A percentile compares a stretch with the other conserved stretches of the same genome.
Evolutionary conservation across 1,140 invertebrate species (phyloP).

Genomic region (Megalopta genalis): DNA sequence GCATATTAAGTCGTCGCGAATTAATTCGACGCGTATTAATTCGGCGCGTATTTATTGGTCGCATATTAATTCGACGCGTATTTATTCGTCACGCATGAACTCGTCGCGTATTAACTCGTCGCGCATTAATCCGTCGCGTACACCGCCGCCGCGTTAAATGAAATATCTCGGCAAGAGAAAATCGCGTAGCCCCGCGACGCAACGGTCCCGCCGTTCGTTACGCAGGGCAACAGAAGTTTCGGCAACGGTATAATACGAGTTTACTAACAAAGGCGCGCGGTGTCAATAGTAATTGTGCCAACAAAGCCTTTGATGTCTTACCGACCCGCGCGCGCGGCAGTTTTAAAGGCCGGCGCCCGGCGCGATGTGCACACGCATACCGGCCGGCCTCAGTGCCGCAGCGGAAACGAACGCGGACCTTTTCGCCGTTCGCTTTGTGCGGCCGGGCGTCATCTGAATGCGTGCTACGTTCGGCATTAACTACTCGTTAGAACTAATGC

Average conservation of each 20-base stretch:
- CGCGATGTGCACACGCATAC: slow-evolving; percentile 44
- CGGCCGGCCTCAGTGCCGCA: slow-evolving; percentile 48
- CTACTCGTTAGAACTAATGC: slow-evolving; percentile 57
- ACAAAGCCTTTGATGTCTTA: slow-evolving; percentile 62
- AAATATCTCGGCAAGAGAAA: not conserved
- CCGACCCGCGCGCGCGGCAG: slow-evolving; percentile 22
- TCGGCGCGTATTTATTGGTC: too few species aligned
- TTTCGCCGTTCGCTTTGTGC: slow-evolving; percentile 52
- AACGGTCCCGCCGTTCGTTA: not conserved
- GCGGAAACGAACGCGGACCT: slow-evolving; percentile 46
- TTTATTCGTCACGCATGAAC: too few species aligned
- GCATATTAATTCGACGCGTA: too few species aligned
- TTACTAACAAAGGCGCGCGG: slow-evolving; percentile 26
- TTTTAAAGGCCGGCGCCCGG: slow-evolving; percentile 56
- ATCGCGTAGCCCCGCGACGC: too few species aligned
- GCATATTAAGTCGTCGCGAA: too few species aligned
- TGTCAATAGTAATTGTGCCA: slow-evolving; percentile 52
- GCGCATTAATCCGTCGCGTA: not conserved
- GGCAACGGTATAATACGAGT: not conserved
- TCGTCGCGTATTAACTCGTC: too few species aligned
- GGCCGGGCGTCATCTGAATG: slow-evolving; percentile 1
- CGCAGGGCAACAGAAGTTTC: not conserved
- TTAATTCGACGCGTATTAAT: too few species aligned
- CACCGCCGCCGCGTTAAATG: not conserved
- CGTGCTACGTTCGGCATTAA: slow-evolving; percentile 41